phyloP scores from a whole-genome alignment of 2,113 vertebrate genomes.

The Actinemys pallida region DNA sequence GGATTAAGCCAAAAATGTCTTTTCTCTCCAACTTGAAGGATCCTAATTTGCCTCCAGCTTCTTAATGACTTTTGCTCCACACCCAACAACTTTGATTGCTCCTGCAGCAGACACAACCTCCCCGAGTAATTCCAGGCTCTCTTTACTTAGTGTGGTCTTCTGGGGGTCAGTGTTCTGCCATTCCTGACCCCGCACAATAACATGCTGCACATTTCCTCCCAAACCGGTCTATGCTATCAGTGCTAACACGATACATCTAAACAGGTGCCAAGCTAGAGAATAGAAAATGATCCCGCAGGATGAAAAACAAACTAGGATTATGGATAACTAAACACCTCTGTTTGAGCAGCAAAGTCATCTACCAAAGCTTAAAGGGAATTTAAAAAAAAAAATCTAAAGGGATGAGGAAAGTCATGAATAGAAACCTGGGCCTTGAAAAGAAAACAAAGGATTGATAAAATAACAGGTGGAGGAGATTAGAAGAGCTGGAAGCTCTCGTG shows the following conservation, averaged over 20 bases:
- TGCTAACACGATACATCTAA: neutral
- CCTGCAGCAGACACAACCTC: rapidly evolving
- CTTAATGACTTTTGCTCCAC: neutral
- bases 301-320: neutral
- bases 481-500: neutral
- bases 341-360: neutral
- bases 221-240: rapidly evolving
- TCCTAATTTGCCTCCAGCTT: neutral
- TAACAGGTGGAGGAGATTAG: neutral
- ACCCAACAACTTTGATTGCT: rapidly evolving
- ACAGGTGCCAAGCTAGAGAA: neutral
- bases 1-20: neutral
- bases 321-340: neutral
- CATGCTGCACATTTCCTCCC: rapidly evolving
- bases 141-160: rapidly evolving
- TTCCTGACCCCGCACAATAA: neutral
- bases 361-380: neutral
- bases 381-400: neutral
- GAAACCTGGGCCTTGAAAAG: neutral
- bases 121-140: rapidly evolving
- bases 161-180: neutral
- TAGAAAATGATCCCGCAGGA: neutral
- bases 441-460: neutral
- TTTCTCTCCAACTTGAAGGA: rapidly evolving
- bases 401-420: neutral